Evolutionary conservation across 2,797 vertebrate species (phyloP).

Genomic region (Tauraco hartlaubi): DNA sequence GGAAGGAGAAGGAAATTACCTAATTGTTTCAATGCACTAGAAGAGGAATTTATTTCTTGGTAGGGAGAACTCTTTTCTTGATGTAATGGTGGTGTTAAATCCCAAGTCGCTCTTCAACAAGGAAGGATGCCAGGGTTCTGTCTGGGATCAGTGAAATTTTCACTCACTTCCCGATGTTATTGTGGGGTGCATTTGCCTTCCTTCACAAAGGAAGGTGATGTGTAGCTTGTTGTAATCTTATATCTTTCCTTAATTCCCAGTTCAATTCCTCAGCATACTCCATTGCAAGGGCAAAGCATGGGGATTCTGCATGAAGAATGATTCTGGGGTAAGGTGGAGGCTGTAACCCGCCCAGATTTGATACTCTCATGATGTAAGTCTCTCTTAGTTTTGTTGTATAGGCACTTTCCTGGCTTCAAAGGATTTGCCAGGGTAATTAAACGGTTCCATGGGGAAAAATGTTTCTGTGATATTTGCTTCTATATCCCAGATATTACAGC

Average conservation of each 20-base stretch:
- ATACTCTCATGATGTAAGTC: background rate
- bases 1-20: conserved; percentile 7
- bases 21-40: conserved; percentile 34
- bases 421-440: background rate
- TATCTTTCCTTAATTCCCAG: background rate
- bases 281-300: background rate
- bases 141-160: background rate
- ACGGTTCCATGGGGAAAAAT: background rate
- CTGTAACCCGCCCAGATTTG: background rate
- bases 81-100: background rate
- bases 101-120: background rate
- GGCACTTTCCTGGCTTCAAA: background rate
- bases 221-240: background rate
- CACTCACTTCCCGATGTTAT: background rate
- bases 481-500: background rate
- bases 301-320: background rate
- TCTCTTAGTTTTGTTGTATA: background rate
- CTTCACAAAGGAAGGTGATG: background rate
- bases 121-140: background rate
- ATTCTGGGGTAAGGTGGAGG: background rate
- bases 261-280: background rate
- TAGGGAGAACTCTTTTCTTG: background rate
- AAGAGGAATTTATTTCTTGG: background rate
- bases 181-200: background rate
- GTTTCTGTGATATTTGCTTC: background rate